Evolutionary conservation across 1,140 invertebrate genomes (phyloP), one percentile per base, ranked within the genome.

Genomic region (Augochlora pura): DNA sequence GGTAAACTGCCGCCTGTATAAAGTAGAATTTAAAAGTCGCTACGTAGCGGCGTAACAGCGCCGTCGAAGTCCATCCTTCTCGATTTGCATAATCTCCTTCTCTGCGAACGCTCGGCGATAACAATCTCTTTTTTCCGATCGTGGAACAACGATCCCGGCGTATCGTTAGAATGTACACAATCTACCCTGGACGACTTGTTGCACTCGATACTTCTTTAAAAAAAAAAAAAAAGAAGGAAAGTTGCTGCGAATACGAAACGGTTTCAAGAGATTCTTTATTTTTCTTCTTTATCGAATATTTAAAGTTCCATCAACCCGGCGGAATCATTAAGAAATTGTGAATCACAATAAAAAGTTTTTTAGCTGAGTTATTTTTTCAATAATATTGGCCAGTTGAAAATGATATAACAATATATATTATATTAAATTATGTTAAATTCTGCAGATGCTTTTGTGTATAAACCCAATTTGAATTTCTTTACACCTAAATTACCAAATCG

Each of bases 1-100:
- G 8, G 8, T 57, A 21, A 21, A n/a, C n/a, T 57, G 6, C 21
- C 8, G 63, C 2, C 0, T 5, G 38, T n/a, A 39, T 39, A 65
- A 42, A 42, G 21, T n/a, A 23, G 32, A 42, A 39, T 42, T 42
- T 65, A 21, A 42, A 65, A 65, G 18, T 42, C 21, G 12, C 38
- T 42, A 23, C 63, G 9, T 21, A 14, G n/a, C 21, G 9, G 18
- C 9, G 62, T 39, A 39, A 64, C 8, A 12, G 38, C n/a, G 23
- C n/a, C 63, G 21, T 42, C 3, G 39, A 65, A 12, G 9, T 23
- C 62, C 39, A 42, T 23, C n/a, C 9, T 4, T 42, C 18, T 1
- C n/a, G 1, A 42, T 65, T 65, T 65, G 38, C 38, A 14, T 65
- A 65, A 65, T 65, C 63, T 9, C 18, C 62, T 39, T 64, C 32